A percentile compares a stretch with the other conserved stretches of the same genome.
Evolutionary conservation across 1,140 invertebrate genomes (phyloP).

Genomic region (Macrobrachium nipponense): DNA sequence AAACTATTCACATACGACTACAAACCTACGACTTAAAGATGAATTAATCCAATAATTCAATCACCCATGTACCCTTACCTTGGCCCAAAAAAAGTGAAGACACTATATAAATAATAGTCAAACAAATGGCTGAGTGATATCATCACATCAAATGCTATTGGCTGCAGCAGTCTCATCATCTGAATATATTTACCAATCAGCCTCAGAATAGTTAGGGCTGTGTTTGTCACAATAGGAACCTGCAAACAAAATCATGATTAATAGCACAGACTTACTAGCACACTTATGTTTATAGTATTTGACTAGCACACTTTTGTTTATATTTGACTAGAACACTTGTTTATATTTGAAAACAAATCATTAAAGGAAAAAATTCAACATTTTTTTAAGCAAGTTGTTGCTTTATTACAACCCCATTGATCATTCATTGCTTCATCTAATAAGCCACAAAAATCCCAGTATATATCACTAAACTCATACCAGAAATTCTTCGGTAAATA

Average conservation of each 20-base stretch:
- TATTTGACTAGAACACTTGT: not conserved
- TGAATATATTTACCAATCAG: constrained; percentile 91
- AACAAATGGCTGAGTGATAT: constrained; percentile 92
- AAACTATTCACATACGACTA: not conserved
- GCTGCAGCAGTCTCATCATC: constrained; percentile 90
- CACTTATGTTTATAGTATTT: not conserved
- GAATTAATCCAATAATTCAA: not conserved
- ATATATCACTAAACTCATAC: too few relatives aligned
- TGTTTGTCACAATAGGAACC: constrained; percentile 85
- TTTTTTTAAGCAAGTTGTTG: too few relatives aligned
- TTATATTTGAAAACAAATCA: too few relatives aligned
- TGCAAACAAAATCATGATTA: constrained; percentile 34
- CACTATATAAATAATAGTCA: constrained; percentile 93
- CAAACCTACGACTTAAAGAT: constrained; percentile 32
- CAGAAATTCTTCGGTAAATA: too few relatives aligned
- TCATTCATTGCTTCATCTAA: too few relatives aligned
- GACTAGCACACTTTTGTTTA: not conserved
- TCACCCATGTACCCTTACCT: constrained; percentile 35
- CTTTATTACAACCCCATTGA: too few relatives aligned
- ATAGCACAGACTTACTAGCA: not conserved
- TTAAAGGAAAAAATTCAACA: too few relatives aligned
- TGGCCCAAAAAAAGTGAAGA: constrained; percentile 84
- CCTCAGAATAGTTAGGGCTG: constrained; percentile 90
- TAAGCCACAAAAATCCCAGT: too few relatives aligned
- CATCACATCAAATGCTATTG: constrained; percentile 92